Evolutionary conservation across 2,888 invertebrate species (phyloP), one percentile per base, ranked within the genome.

Genomic region (Eristalis arbustorum): DNA sequence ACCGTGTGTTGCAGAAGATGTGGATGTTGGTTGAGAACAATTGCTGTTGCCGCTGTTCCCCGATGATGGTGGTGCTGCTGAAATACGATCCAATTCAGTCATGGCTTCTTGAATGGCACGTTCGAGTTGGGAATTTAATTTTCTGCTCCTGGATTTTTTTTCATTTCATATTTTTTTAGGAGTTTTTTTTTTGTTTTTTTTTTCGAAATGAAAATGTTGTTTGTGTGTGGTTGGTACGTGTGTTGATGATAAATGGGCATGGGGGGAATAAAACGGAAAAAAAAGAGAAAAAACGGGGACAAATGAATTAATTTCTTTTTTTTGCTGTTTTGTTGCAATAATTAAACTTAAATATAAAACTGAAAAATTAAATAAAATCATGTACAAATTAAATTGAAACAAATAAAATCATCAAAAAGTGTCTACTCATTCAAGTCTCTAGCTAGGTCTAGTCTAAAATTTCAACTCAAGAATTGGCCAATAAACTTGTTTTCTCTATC

Each of bases 61-160:
- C 66, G 91, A 88, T 72, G 91, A 88, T 73, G 90, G 89, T 76
- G 92, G 89, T 83, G 90, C 88, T 90, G 92, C 91, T 91, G 94
- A 94, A 91, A 95, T 94, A 92, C 96, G 95, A 93, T 98, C 98
- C 91, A 98, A 93, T 93, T 97, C 97, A 88, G 96, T 94, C 97
- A 98, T 97, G 77, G 98, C 98, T 93, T 98, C 97, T 94, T 98
- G 97, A 91, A 98, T 98, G 76, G 98, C 98, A 91, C 96, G 96
- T 93, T 98, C 98, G 91, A 98, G 94, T 92, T 97, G 96, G 89
- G 96, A 95, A 93, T 97, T 97, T 94, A 98, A 94, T 96, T 97
- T 97, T 95, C 98, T 96, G 95, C 97, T 97, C 95, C 98, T 98
- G 95, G 56, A 69, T 82, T 88, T 83, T 83, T 88, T 88, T 88